A percentile compares a stretch with the other conserved stretches of the same genome.
phyloP scores from a whole-genome alignment of 2,888 invertebrate species.

The Adela reaumurella region DNA sequence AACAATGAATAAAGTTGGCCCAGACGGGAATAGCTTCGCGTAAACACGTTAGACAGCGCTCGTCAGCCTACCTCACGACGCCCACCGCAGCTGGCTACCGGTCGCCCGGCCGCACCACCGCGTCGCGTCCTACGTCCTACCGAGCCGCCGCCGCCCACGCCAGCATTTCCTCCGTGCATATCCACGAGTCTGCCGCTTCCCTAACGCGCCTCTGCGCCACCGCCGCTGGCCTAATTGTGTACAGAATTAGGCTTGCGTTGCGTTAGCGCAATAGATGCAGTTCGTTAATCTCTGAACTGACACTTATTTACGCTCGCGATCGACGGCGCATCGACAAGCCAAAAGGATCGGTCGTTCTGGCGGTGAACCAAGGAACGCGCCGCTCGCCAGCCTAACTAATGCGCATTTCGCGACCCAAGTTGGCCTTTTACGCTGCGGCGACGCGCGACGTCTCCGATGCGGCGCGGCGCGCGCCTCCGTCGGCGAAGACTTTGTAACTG shows the following conservation, averaged over 20 bases:
- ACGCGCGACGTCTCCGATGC: conserved; percentile 9
- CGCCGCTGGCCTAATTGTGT: neutral
- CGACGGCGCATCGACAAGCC: conserved; percentile 46
- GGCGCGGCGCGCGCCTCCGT: neutral
- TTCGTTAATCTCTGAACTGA: conserved; percentile 54
- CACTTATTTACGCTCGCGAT: conserved; percentile 43
- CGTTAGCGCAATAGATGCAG: conserved; percentile 20
- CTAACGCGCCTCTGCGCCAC: neutral
- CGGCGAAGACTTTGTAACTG: conserved; percentile 5
- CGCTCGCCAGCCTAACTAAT: conserved; percentile 38
- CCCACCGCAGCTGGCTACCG: neutral
- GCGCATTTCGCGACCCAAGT: conserved; percentile 47
- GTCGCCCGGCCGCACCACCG: neutral
- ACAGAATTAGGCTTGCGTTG: neutral
- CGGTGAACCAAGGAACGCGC: conserved; percentile 52
- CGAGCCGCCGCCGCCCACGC: neutral
- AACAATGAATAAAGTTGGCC: neutral
- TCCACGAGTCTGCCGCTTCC: neutral
- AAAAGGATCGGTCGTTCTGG: conserved; percentile 53
- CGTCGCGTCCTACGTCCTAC: neutral
- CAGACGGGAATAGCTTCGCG: neutral
- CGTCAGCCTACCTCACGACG: neutral
- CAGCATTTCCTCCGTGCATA: too few relatives aligned
- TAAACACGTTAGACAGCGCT: neutral
- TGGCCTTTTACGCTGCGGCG: conserved; percentile 32